These are phyloP conservation scores for Mimas tiliae DNA, from an alignment of 2,888 invertebrate genomes.

Conservation along the genomic window DNA sequence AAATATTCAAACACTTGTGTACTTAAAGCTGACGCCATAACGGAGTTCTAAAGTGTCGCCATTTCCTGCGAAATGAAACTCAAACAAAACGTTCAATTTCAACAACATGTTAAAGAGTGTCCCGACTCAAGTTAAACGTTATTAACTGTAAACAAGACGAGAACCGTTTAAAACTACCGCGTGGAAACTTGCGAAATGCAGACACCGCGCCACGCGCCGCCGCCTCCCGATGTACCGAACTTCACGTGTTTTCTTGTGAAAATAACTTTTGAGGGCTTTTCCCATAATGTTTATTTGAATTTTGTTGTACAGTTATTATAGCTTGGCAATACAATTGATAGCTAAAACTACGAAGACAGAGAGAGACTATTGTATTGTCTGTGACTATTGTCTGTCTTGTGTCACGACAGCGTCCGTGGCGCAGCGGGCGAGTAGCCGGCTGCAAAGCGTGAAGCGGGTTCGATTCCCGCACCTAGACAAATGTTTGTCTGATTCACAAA, in stretches of 20 bases:
- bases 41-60: slow-evolving; percentile 8
- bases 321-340: too few relatives aligned
- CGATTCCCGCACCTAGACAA: too few relatives aligned
- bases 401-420: too few relatives aligned
- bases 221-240: neutral
- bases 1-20: neutral
- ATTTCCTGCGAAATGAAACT: slow-evolving; percentile 17
- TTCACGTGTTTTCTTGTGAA: slow-evolving; percentile 19
- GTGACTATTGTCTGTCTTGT: too few relatives aligned
- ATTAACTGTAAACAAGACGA: slow-evolving; percentile 24
- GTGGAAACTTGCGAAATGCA: slow-evolving; percentile 7
- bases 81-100: slow-evolving; percentile 17
- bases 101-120: slow-evolving; percentile 21
- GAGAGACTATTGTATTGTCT: too few relatives aligned
- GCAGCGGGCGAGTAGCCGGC: too few relatives aligned
- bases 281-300: too few relatives aligned
- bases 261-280: neutral
- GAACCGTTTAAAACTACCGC: slow-evolving; percentile 23
- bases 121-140: slow-evolving; percentile 20
- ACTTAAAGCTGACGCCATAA: neutral
- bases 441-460: too few relatives aligned
- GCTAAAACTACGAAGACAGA: too few relatives aligned
- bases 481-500: too few relatives aligned
- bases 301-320: too few relatives aligned
- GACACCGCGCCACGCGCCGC: neutral